These are phyloP conservation scores for Micronycteris hirsuta DNA, from an alignment of 2,113 vertebrate genomes.

Conservation along the genomic window DNA sequence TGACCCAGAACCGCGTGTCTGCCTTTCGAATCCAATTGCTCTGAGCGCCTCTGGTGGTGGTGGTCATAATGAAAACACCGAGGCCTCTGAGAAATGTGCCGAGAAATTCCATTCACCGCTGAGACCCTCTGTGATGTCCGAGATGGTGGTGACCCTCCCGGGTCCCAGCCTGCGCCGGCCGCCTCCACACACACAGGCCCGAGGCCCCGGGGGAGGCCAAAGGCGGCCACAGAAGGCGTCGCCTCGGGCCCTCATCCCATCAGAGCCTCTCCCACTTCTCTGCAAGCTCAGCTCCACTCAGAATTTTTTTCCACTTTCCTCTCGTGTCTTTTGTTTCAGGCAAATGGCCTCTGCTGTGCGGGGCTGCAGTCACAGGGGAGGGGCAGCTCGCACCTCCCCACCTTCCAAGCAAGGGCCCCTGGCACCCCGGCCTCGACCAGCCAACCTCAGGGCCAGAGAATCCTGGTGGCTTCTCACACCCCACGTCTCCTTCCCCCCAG, in stretches of 20 bases:
- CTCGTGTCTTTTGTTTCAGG: not conserved
- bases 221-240: too few relatives aligned
- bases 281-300: not conserved
- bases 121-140: fast-evolving
- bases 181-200: not conserved
- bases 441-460: fast-evolving
- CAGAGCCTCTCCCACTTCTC: not conserved
- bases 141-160: fast-evolving
- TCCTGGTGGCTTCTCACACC: not conserved
- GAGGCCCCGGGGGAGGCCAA: too few relatives aligned
- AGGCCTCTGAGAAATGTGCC: not conserved
- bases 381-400: too few relatives aligned
- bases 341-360: not conserved
- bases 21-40: not conserved
- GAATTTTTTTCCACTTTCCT: not conserved
- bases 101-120: fast-evolving
- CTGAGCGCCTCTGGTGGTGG: fast-evolving
- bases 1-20: fast-evolving
- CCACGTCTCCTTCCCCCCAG: not conserved
- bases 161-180: not conserved
- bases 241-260: not conserved
- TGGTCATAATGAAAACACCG: fast-evolving
- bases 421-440: fast-evolving
- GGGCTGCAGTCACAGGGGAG: not conserved
- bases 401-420: not conserved